phyloP scores from a whole-genome alignment of 2,113 vertebrate species.

The Hemiprocne comata region DNA sequence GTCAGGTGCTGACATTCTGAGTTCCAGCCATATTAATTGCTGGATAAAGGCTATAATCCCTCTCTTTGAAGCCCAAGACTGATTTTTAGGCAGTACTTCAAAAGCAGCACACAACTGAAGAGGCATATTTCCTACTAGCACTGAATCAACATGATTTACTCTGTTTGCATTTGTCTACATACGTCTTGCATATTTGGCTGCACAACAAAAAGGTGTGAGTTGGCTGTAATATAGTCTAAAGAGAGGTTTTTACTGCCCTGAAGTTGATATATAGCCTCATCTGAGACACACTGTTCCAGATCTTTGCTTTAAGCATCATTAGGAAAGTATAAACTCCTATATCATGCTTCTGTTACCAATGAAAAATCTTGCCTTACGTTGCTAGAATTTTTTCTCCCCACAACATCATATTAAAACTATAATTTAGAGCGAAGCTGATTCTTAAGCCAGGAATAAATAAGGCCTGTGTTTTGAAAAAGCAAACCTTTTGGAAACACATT shows the following conservation, averaged over 20 bases:
- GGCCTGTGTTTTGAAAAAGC: conserved; percentile 21
- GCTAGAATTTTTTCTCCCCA: neutral
- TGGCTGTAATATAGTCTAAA: conserved; percentile 70
- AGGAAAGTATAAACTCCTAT: conserved; percentile 61
- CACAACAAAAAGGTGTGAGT: conserved; percentile 75
- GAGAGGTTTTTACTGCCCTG: conserved; percentile 67
- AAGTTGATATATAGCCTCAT: conserved; percentile 74
- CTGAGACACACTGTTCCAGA: conserved; percentile 62
- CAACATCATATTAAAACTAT: conserved; percentile 67
- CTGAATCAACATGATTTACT: conserved; percentile 80
- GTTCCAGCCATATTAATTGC: conserved; percentile 96
- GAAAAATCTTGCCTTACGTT: conserved; percentile 15
- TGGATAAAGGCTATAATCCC: conserved; percentile 94
- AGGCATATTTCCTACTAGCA: conserved; percentile 78
- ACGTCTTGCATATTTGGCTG: conserved; percentile 78
- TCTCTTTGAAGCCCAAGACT: conserved; percentile 92
- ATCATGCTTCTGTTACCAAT: conserved; percentile 49
- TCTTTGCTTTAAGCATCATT: conserved; percentile 75
- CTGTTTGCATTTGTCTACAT: conserved; percentile 76
- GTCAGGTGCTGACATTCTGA: conserved; percentile 89
- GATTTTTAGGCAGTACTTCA: conserved; percentile 91
- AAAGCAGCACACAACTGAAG: conserved; percentile 81
- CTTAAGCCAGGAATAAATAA: conserved; percentile 62
- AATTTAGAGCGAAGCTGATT: conserved; percentile 45
- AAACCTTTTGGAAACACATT: conserved; percentile 28